These are phyloP conservation scores for Chionodraco myersi DNA, from an alignment of 2,113 vertebrate genomes.

Conservation along the genomic window DNA sequence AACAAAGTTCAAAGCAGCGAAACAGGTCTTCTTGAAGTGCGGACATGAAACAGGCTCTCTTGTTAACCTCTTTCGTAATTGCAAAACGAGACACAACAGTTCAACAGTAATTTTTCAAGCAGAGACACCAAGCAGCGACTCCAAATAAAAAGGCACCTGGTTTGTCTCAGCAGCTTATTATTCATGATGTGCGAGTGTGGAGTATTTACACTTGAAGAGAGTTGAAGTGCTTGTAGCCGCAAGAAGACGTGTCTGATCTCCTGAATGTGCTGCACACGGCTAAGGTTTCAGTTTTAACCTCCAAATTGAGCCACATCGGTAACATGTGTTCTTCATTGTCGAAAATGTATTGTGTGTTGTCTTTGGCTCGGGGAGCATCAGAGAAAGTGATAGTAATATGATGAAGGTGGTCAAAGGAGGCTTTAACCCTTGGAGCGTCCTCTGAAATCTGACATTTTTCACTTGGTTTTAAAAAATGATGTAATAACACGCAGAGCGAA, in stretches of 20 bases:
- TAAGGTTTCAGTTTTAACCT: conserved; percentile 74
- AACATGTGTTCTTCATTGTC: conserved; percentile 79
- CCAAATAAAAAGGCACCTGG: conserved; percentile 58
- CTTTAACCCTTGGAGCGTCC: conserved; percentile 54
- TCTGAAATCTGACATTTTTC: conserved; percentile 60
- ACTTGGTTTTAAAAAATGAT: conserved; percentile 63
- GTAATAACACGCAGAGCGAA: conserved; percentile 55
- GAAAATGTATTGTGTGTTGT: conserved; percentile 70
- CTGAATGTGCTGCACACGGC: conserved; percentile 43
- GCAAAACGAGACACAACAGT: conserved; percentile 62
- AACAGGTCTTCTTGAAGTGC: conserved; percentile 9
- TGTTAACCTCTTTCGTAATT: conserved; percentile 64
- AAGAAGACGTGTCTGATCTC: conserved; percentile 69
- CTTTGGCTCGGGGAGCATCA: conserved; percentile 70
- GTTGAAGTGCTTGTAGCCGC: conserved; percentile 49
- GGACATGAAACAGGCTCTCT: conserved; percentile 65
- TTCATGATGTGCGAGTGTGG: conserved; percentile 41
- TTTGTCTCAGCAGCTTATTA: conserved; percentile 69
- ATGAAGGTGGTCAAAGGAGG: conserved; percentile 75
- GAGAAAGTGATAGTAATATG: conserved; percentile 72
- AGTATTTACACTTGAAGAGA: conserved; percentile 56
- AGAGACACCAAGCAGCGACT: conserved; percentile 44
- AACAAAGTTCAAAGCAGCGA: conserved; percentile 38
- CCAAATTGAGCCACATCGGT: conserved; percentile 63
- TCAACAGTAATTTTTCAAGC: conserved; percentile 40